These are phyloP conservation scores for Microtus montanus DNA, from an alignment of 2,113 vertebrate genomes.

Conservation along the genomic window DNA sequence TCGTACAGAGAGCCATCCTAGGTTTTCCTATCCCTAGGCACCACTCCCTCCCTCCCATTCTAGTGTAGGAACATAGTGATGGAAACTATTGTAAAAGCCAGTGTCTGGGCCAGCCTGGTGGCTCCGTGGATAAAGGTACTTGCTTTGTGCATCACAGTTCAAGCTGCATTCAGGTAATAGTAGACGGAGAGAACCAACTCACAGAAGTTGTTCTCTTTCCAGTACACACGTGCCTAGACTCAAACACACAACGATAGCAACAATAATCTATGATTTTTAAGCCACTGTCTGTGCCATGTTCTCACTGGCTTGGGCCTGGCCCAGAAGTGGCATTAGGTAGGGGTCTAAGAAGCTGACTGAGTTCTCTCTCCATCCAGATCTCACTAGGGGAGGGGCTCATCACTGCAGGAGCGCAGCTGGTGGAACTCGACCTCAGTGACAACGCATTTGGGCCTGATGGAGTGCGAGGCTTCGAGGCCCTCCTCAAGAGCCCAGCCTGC, in stretches of 20 bases:
- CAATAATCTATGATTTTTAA: not conserved
- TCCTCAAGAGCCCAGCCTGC: constrained; percentile 93
- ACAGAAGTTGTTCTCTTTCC: not conserved
- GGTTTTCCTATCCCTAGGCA: accelerated
- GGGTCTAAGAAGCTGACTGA: not conserved
- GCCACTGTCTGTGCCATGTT: not conserved
- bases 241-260: not conserved
- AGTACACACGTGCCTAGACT: not conserved
- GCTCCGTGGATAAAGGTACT: too few relatives aligned
- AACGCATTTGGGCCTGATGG: constrained; percentile 99
- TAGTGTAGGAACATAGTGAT: not conserved
- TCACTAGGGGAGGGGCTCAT: constrained; percentile 94
- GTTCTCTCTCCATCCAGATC: constrained; percentile 84
- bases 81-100: not conserved
- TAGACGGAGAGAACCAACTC: not conserved
- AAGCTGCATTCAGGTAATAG: not conserved
- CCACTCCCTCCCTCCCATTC: not conserved
- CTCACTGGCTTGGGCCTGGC: not conserved
- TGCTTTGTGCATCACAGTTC: not conserved
- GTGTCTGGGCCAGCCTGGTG: not conserved
- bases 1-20: not conserved
- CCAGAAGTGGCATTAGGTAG: not conserved
- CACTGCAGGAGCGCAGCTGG: constrained; percentile 91
- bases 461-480: constrained; percentile 93
- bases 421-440: constrained; percentile 96